Conservation (phyloP, 2,888 invertebrate species). For the Lepidonotus clava region DNA sequence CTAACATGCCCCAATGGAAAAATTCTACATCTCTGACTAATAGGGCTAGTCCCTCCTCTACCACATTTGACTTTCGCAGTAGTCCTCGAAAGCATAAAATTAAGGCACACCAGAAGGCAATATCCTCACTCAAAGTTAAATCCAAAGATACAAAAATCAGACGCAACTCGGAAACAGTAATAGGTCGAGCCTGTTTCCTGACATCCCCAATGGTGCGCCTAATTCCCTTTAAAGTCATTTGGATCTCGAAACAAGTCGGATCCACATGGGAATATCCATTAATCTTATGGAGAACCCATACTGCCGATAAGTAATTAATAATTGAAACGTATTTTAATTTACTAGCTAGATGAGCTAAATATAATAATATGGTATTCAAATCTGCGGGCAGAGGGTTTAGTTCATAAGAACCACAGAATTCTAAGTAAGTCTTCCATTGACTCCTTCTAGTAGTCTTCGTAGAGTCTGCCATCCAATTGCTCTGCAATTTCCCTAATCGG, state of each 20-base stretch:
- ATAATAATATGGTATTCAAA: background rate
- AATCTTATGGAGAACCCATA: background rate
- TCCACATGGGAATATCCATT: background rate
- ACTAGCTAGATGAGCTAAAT: background rate
- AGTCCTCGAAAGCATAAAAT: background rate
- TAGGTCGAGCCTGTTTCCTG: background rate
- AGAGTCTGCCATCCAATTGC: background rate
- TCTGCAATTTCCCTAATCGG: background rate
- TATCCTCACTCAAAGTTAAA: background rate
- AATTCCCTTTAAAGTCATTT: background rate
- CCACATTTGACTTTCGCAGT: background rate
- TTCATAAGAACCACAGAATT: background rate
- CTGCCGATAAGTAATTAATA: background rate
- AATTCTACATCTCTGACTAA: background rate
- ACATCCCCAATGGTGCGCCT: background rate
- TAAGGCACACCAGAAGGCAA: background rate
- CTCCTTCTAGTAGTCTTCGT: background rate
- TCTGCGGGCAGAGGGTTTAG: background rate
- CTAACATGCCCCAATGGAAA: background rate
- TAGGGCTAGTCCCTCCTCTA: background rate
- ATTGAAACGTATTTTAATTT: background rate
- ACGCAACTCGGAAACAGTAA: background rate
- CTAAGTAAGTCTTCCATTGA: background rate
- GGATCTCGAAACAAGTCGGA: background rate
- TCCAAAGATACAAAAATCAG: background rate